These are phyloP conservation scores for Lerista edwardsae DNA, from an alignment of 2,797 vertebrate genomes.

Conservation along the genomic window DNA sequence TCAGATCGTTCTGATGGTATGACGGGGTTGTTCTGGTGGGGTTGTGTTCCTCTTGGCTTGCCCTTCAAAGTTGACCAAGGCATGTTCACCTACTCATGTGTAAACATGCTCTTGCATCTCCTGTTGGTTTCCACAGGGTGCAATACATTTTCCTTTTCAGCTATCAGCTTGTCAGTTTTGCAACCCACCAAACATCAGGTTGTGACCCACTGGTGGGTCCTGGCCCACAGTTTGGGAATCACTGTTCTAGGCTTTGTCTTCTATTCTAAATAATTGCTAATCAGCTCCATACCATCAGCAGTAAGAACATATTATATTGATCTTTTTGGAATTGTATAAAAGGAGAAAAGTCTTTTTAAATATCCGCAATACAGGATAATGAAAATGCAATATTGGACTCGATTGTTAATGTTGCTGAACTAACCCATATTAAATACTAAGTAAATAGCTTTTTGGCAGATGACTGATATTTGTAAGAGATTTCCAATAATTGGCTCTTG, in stretches of 20 bases:
- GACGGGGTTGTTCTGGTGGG: too few relatives aligned
- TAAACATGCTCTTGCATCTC: too few relatives aligned
- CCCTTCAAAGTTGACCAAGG: too few relatives aligned
- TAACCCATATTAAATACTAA: not conserved
- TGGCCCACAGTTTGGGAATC: too few relatives aligned
- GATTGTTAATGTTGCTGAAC: not conserved
- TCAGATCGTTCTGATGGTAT: too few relatives aligned
- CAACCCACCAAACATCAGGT: too few relatives aligned
- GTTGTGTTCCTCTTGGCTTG: too few relatives aligned
- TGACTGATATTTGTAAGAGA: not conserved
- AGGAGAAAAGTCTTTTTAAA: not conserved
- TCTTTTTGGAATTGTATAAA: not conserved
- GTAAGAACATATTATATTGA: not conserved
- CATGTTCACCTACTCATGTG: too few relatives aligned
- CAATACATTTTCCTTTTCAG: too few relatives aligned
- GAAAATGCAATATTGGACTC: not conserved
- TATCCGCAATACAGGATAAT: not conserved
- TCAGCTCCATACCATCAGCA: not conserved
- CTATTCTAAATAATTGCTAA: not conserved
- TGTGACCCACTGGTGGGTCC: too few relatives aligned
- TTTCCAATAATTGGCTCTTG: not conserved
- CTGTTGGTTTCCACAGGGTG: too few relatives aligned
- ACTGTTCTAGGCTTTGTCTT: not conserved
- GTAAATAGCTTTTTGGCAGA: not conserved
- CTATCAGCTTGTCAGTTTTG: too few relatives aligned